Evolutionary conservation across 2,888 invertebrate species (phyloP).

Genomic region (Lomographa bimaculata): DNA sequence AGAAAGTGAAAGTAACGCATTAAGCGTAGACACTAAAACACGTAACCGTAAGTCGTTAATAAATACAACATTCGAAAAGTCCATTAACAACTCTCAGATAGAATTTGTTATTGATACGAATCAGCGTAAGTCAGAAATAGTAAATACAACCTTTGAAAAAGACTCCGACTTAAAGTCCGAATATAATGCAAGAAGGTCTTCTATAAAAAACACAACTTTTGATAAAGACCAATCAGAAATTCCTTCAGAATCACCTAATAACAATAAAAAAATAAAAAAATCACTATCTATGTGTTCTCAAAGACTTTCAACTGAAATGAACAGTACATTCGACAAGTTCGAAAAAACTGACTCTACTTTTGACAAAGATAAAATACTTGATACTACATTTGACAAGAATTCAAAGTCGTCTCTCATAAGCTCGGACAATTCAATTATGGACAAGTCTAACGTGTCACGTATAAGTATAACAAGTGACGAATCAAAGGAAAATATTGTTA

Average conservation of each 20-base stretch:
- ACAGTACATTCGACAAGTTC: slow-evolving; percentile 16
- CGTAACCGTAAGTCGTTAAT: background rate
- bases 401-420: slow-evolving; percentile 57
- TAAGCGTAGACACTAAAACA: slow-evolving; percentile 4
- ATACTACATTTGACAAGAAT: slow-evolving; percentile 55
- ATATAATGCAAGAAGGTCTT: slow-evolving; percentile 1
- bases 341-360: slow-evolving; percentile 37
- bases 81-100: slow-evolving; percentile 6
- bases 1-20: background rate
- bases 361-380: slow-evolving; percentile 40
- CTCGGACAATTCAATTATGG: slow-evolving; percentile 48
- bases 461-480: slow-evolving; percentile 71
- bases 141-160: slow-evolving; percentile 23
- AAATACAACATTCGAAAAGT: slow-evolving; percentile 20
- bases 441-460: slow-evolving; percentile 50
- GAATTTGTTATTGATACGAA: slow-evolving; percentile 1
- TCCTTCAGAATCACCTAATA: slow-evolving; percentile 4
- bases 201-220: slow-evolving; percentile 25
- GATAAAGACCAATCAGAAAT: slow-evolving; percentile 19
- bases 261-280: slow-evolving; percentile 9
- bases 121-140: too few species aligned
- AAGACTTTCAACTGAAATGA: slow-evolving; percentile 6
- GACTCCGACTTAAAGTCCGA: slow-evolving; percentile 3
- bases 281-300: slow-evolving; percentile 8
- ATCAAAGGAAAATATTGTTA: slow-evolving; percentile 59